Evolutionary conservation across 2,888 invertebrate genomes (phyloP).

Genomic region (Pediacus dermestoides): DNA sequence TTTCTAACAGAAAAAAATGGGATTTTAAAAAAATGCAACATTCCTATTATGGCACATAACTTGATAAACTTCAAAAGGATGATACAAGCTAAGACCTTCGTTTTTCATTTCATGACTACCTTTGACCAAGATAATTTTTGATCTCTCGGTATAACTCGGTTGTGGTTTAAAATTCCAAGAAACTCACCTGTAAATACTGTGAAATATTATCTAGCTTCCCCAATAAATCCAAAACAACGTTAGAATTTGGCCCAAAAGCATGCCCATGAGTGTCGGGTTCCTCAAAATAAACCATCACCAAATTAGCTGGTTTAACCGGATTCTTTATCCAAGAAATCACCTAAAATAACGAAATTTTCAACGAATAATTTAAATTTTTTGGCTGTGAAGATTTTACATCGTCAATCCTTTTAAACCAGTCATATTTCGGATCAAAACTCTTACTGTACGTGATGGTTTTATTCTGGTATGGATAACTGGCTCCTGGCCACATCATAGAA

Average conservation of each 20-base stretch:
- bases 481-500: slow-evolving; percentile 70
- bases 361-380: slow-evolving; percentile 3
- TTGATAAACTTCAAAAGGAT: too few species aligned
- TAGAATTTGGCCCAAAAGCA: slow-evolving; percentile 55
- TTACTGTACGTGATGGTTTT: slow-evolving; percentile 50
- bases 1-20: too few species aligned
- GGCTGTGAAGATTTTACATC: slow-evolving; percentile 37
- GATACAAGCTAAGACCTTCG: too few species aligned
- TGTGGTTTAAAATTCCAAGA: too few species aligned
- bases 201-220: slow-evolving; percentile 54
- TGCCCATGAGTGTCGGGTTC: slow-evolving; percentile 68
- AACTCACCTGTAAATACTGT: slow-evolving; percentile 54
- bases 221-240: slow-evolving; percentile 45
- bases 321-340: slow-evolving; percentile 59
- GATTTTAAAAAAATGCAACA: too few species aligned
- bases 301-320: slow-evolving; percentile 60
- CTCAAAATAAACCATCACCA: slow-evolving; percentile 66
- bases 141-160: too few species aligned
- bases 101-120: too few species aligned
- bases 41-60: too few species aligned
- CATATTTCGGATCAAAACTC: slow-evolving; percentile 46
- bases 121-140: too few species aligned
- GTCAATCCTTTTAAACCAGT: slow-evolving; percentile 57
- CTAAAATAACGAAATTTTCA: slow-evolving; percentile 33
- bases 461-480: slow-evolving; percentile 53